Evolutionary conservation across 1,140 invertebrate genomes (phyloP).

Genomic region (Lepidotrigona ventralis): DNA sequence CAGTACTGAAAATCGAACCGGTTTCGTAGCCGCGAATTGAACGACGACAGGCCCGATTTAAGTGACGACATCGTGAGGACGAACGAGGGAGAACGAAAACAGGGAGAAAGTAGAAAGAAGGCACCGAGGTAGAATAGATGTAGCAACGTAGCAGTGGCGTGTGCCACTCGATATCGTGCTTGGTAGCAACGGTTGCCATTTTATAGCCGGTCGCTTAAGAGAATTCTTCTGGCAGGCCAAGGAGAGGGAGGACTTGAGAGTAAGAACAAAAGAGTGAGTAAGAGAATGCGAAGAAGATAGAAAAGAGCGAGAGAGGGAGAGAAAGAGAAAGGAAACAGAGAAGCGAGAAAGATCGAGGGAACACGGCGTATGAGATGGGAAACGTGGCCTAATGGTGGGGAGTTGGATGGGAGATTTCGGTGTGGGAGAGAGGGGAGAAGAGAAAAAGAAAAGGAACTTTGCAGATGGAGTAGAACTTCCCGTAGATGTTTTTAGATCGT

Average conservation of each 20-base stretch:
- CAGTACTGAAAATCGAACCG: conserved; percentile 36
- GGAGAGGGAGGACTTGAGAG: conserved; percentile 38
- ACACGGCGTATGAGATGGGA: not conserved
- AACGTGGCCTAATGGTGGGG: not conserved
- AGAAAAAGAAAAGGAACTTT: conserved; percentile 35
- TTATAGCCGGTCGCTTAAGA: conserved; percentile 52
- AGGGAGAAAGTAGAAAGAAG: conserved; percentile 9
- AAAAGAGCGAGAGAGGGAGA: not conserved
- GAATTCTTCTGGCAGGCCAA: conserved; percentile 39
- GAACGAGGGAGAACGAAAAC: conserved; percentile 27
- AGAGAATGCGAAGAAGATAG: conserved; percentile 23
- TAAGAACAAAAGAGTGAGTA: conserved; percentile 31
- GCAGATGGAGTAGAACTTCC: conserved; percentile 23
- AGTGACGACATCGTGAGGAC: conserved; percentile 8
- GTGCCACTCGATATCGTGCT: conserved; percentile 47
- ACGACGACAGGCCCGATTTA: conserved; percentile 3
- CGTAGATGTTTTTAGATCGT: conserved; percentile 29
- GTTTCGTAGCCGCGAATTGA: conserved; percentile 34
- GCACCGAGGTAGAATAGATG: conserved; percentile 22
- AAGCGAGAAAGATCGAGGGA: conserved; percentile 17
- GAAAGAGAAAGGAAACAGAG: not conserved
- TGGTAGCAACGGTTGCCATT: conserved; percentile 48
- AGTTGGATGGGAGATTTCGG: conserved; percentile 4
- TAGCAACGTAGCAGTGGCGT: conserved; percentile 34
- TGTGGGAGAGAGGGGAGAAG: conserved; percentile 13